These are phyloP conservation scores for Trichonephila inaurata DNA, from an alignment of 1,140 invertebrate species.

Conservation along the genomic window DNA sequence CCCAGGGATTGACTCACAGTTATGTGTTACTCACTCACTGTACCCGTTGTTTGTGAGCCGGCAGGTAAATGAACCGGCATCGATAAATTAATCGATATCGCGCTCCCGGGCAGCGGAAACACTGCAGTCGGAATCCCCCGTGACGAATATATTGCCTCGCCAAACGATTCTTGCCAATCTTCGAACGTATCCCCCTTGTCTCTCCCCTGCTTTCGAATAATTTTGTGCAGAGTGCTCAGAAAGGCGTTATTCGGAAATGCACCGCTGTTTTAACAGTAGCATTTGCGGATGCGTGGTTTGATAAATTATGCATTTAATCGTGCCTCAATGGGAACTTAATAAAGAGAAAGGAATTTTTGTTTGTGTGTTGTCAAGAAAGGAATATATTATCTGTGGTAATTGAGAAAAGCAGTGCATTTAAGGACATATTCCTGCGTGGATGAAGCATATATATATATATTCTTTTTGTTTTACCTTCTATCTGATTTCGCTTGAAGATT, in stretches of 20 bases:
- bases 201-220: not conserved
- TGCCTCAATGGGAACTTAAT: not conserved
- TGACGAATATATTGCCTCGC: conserved; percentile 51
- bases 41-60: conserved; percentile 30
- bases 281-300: conserved; percentile 2
- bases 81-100: conserved; percentile 66
- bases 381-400: not conserved
- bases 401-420: not conserved
- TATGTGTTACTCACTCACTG: conserved; percentile 35
- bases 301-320: conserved; percentile 43
- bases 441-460: no score
- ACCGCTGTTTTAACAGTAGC: conserved; percentile 4
- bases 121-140: conserved; percentile 36
- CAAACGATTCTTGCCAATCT: conserved; percentile 46
- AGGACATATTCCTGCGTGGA: not conserved
- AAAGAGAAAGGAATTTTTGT: not conserved
- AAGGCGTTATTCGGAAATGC: conserved; percentile 10
- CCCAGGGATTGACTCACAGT: conserved; percentile 32
- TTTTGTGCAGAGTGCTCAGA: not conserved
- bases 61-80: conserved; percentile 60
- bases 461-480: no score
- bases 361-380: not conserved
- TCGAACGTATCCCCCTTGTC: not conserved
- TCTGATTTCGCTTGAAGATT: no score
- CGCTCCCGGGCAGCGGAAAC: conserved; percentile 41